These are phyloP conservation scores for Dolichoris vasculosae DNA, from an alignment of 1,140 invertebrate species.

Conservation along the genomic window DNA sequence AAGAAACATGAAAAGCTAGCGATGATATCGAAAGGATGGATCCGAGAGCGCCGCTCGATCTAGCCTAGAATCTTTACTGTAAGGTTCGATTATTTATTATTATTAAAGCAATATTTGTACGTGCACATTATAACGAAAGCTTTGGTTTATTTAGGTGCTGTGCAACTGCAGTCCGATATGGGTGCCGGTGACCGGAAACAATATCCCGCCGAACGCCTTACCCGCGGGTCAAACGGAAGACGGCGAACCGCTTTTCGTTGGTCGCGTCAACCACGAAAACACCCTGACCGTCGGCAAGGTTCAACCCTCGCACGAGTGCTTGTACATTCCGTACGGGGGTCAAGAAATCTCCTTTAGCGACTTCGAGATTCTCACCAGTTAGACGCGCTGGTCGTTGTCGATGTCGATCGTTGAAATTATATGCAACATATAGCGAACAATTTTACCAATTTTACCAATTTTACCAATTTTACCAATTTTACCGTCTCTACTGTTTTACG, in stretches of 20 bases:
- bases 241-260: slow-evolving; percentile 83
- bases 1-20: too few species aligned
- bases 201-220: slow-evolving; percentile 82
- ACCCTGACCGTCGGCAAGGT: slow-evolving; percentile 83
- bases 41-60: too few species aligned
- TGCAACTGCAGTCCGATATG: slow-evolving; percentile 78
- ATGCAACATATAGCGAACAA: too few species aligned
- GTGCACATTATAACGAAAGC: too few species aligned
- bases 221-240: slow-evolving; percentile 83
- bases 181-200: slow-evolving; percentile 77
- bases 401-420: too few species aligned
- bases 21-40: too few species aligned
- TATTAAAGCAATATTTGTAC: too few species aligned
- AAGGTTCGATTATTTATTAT: too few species aligned
- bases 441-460: not conserved
- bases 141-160: slow-evolving; percentile 73
- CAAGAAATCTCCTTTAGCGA: slow-evolving; percentile 82
- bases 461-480: too few species aligned
- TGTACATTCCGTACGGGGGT: slow-evolving; percentile 84
- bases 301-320: slow-evolving; percentile 81
- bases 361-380: slow-evolving; percentile 76
- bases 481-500: not conserved
- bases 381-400: not conserved
- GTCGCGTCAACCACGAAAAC: slow-evolving; percentile 80
- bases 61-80: too few species aligned